These are phyloP conservation scores for Phaetusa simplex DNA, from an alignment of 2,113 vertebrate genomes.

Conservation along the genomic window DNA sequence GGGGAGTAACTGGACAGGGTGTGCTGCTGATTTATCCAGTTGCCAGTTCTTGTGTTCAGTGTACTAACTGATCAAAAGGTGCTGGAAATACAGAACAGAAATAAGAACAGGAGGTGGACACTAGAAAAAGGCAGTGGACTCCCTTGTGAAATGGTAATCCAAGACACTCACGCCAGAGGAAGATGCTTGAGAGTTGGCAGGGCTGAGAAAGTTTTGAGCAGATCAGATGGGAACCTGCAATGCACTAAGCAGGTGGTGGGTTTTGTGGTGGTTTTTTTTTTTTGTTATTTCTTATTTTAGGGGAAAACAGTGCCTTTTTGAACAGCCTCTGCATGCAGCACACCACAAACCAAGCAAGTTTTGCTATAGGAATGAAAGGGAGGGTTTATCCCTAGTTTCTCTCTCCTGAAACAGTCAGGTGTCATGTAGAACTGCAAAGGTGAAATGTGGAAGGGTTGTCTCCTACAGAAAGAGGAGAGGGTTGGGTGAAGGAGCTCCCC, in stretches of 20 bases:
- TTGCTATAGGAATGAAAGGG: background rate
- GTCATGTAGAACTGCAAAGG: background rate
- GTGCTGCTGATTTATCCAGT: conserved; percentile 6
- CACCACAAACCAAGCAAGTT: background rate
- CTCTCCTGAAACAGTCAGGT: background rate
- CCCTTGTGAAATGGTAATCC: background rate
- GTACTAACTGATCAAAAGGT: background rate
- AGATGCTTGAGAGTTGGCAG: background rate
- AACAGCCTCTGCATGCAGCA: background rate
- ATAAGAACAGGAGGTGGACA: background rate
- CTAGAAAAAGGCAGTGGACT: background rate
- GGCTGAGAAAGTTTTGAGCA: background rate
- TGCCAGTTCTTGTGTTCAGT: background rate
- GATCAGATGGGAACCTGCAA: background rate
- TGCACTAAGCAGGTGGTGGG: background rate
- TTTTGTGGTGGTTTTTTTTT: background rate
- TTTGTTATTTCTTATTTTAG: background rate
- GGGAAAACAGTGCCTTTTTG: background rate
- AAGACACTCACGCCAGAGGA: background rate
- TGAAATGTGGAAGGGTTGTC: background rate
- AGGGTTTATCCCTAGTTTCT: background rate
- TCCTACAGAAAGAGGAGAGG: background rate
- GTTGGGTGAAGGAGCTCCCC: background rate
- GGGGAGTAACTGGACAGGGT: background rate
- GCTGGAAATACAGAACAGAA: conserved; percentile 31